Evolutionary conservation across 2,797 vertebrate species (phyloP).

Genomic region (Bradypus variegatus): DNA sequence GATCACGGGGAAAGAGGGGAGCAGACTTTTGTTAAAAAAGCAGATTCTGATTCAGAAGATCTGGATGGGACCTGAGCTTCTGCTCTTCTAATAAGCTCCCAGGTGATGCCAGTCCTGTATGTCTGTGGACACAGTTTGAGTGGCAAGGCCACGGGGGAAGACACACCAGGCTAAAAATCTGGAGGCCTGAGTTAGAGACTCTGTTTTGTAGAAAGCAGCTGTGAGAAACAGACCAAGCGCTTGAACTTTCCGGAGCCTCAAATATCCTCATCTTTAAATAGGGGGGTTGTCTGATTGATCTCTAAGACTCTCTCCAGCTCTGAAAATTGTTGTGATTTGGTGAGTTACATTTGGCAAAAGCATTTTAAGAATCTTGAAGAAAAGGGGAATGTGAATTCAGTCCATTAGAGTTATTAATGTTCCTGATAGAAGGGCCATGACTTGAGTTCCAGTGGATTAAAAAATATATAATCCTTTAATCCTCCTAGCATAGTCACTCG

Average conservation of each 20-base stretch:
- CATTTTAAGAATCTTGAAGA: constrained; percentile 50
- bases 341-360: constrained; percentile 40
- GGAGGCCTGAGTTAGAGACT: neutral
- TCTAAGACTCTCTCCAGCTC: constrained; percentile 23
- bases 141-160: neutral
- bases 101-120: neutral
- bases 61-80: neutral
- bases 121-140: neutral
- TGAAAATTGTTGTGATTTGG: constrained; percentile 37
- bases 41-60: neutral
- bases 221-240: neutral
- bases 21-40: neutral
- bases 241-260: neutral
- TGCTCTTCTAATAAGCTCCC: neutral
- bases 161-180: neutral
- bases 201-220: neutral
- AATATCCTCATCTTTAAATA: constrained; percentile 2
- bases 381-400: constrained; percentile 40
- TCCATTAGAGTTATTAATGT: constrained; percentile 63
- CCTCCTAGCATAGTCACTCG: constrained; percentile 46
- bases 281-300: neutral
- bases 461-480: constrained; percentile 65
- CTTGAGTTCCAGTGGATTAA: constrained; percentile 57
- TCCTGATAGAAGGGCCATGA: constrained; percentile 37
- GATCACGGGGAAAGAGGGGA: neutral